Evolutionary conservation across 2,113 vertebrate species (phyloP).

Genomic region (Nicator chloris): DNA sequence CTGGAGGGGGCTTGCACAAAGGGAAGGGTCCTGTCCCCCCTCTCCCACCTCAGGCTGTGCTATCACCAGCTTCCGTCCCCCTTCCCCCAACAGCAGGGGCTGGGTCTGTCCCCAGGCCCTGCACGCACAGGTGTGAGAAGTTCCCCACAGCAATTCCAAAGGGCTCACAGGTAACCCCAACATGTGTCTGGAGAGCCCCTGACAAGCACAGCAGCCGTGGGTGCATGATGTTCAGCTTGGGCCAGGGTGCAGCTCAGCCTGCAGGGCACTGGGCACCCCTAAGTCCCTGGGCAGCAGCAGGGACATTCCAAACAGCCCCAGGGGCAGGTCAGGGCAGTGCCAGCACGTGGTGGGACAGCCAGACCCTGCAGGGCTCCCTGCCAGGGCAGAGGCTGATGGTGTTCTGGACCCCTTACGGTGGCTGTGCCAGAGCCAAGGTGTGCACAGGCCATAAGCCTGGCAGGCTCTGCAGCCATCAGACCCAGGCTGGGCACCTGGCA

Average conservation of each 20-base stretch:
- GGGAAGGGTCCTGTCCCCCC: not conserved
- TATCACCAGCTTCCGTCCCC: not conserved
- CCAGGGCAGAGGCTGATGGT: not conserved
- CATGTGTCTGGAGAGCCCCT: not conserved
- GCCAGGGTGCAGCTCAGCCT: not conserved
- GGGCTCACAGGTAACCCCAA: not conserved
- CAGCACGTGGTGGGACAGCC: fast-evolving
- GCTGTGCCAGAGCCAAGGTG: not conserved
- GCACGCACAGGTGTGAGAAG: not conserved
- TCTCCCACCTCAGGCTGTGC: not conserved
- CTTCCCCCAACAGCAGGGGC: not conserved
- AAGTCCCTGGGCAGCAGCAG: not conserved
- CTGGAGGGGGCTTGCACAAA: not conserved
- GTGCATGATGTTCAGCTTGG: not conserved
- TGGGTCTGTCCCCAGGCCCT: not conserved
- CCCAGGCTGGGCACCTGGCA: not conserved
- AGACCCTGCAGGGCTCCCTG: not conserved
- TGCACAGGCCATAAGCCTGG: not conserved
- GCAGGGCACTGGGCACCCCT: not conserved
- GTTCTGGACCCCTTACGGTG: not conserved
- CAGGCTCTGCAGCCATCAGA: not conserved
- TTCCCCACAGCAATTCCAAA: fast-evolving
- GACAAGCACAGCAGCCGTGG: not conserved
- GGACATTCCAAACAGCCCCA: not conserved
- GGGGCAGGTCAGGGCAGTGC: not conserved